Evolutionary conservation across 2,113 vertebrate genomes (phyloP).

Genomic region (Capricornis sumatraensis): DNA sequence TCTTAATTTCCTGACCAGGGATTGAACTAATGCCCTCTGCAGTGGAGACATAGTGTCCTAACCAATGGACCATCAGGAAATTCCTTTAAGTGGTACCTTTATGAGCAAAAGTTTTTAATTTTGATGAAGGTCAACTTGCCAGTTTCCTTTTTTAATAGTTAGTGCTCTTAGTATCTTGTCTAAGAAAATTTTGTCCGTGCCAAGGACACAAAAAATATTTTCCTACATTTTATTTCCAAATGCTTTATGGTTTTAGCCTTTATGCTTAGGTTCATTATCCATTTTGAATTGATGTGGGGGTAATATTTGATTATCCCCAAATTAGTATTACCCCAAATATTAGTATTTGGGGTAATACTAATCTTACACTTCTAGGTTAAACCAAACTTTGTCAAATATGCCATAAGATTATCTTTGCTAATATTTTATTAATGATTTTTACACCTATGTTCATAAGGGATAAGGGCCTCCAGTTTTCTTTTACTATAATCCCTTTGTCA

Average conservation of each 20-base stretch:
- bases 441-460: not conserved
- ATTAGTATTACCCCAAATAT: not conserved
- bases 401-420: not conserved
- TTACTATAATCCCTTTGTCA: not conserved
- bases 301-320: not conserved
- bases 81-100: not conserved
- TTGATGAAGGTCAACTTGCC: not conserved
- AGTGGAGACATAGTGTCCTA: not conserved
- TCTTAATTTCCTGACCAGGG: not conserved
- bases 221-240: conserved; percentile 8
- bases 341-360: not conserved
- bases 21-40: not conserved
- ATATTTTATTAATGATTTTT: not conserved
- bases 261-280: not conserved
- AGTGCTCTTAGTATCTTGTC: not conserved
- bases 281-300: not conserved
- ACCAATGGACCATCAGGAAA: not conserved
- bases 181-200: not conserved
- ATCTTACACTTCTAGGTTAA: not conserved
- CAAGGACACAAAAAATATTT: not conserved
- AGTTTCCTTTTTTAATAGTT: not conserved
- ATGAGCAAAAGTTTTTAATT: not conserved
- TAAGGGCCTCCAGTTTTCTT: not conserved
- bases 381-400: not conserved
- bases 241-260: not conserved